Conservation (phyloP, 2,797 vertebrate genomes). For the Manis pentadactyla region DNA sequence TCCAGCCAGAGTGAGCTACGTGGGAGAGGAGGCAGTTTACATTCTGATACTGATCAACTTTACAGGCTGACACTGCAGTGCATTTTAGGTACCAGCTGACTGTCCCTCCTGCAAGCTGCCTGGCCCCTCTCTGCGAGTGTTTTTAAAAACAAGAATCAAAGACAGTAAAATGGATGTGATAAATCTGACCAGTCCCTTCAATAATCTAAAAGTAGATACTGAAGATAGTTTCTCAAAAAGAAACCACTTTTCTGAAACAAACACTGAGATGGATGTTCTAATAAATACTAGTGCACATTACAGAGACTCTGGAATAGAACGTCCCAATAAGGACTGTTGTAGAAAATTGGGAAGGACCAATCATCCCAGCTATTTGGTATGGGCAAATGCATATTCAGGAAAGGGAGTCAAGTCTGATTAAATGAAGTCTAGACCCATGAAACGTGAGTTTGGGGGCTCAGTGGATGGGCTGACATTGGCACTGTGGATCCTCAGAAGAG, state of each 20-base stretch:
- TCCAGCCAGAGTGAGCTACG: background rate
- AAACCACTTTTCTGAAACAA: background rate
- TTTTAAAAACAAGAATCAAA: slow-evolving; percentile 41
- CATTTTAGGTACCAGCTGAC: background rate
- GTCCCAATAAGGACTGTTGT: background rate
- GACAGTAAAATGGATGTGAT: slow-evolving; percentile 4
- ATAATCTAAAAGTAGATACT: background rate
- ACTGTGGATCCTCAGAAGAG: background rate
- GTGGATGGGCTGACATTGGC: background rate
- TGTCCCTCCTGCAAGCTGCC: background rate
- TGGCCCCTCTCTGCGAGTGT: background rate
- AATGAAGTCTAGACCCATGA: background rate
- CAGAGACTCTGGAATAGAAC: background rate
- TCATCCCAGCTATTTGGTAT: background rate
- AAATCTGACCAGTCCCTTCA: background rate
- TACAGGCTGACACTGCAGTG: background rate
- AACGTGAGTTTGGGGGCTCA: background rate
- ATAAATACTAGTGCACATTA: background rate
- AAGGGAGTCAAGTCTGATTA: background rate
- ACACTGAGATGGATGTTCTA: background rate
- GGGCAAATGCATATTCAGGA: background rate
- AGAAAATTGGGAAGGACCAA: background rate
- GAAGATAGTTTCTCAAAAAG: background rate
- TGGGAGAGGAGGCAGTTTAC: background rate
- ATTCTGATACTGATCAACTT: slow-evolving; percentile 18